Evolutionary conservation across 92 coral and sea anemone species (phyloP), one percentile per base, ranked within the genome.

Genomic region (Phenganax marumi): DNA sequence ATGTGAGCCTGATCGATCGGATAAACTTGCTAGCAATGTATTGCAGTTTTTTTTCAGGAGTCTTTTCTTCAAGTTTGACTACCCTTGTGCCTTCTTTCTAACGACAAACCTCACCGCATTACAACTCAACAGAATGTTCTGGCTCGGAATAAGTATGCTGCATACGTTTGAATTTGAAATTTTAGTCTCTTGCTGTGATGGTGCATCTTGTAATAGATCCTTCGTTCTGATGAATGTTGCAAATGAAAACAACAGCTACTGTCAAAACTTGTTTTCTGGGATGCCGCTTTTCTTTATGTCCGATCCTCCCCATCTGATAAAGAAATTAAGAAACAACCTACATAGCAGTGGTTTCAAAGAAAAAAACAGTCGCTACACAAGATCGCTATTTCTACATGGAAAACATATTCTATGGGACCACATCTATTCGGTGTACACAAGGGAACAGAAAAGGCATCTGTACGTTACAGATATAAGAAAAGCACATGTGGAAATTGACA

Each of bases 171-270:
- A 54, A 23, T 84, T 84, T 39, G 81, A 75, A 21, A 50, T 84
- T 8, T 13, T 84, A 8, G 82, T 84, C 80, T 84, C 82, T 8
- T 63, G 72, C 58, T 84, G 87, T 56, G 82, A 84, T 61, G 87
- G 87, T 16, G 82, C 87, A 21, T 58, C 87, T 24, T 68, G 54
- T 47, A 84, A 84, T 49, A 49, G 82, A 47, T 68, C 87, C 0
- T 84, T 84, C 46, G 68, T 66, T 46, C 23, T 24, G 4, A 80
- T 80, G 43, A 80, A 80, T 64, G 25, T 50, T 14, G 46, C 50
- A 22, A 51, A 76, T 58, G 26, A 64, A 7, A 52, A 21, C 16
- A 51, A n/a, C 12, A 52, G 81, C 55, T 69, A 4, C 13, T 69
- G 75, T 18, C 16, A 52, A 12, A 76, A 76, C 46, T 23, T 17